phyloP scores from a whole-genome alignment of 2,888 invertebrate species.

The Drosophila neotestacea region DNA sequence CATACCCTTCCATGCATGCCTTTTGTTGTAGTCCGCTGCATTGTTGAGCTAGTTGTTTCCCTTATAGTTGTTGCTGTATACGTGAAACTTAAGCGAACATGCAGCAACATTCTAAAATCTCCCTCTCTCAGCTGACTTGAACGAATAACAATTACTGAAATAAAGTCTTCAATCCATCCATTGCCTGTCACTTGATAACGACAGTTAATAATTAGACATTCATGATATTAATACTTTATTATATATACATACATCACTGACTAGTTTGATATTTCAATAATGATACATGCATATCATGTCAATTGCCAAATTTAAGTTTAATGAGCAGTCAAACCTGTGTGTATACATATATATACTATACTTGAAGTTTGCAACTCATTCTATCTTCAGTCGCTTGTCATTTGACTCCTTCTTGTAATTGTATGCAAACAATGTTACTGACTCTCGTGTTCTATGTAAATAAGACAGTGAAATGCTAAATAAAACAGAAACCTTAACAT shows the following conservation, averaged over 20 bases:
- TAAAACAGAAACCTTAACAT: constrained; percentile 52
- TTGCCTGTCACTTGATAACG: neutral
- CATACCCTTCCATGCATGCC: constrained; percentile 33
- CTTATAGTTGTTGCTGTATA: constrained; percentile 46
- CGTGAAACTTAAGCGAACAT: constrained; percentile 40
- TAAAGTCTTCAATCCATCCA: constrained; percentile 4
- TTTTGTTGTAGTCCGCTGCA: constrained; percentile 43
- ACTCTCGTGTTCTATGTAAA: constrained; percentile 80
- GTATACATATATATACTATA: neutral
- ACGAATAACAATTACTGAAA: constrained; percentile 35
- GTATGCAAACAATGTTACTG: constrained; percentile 78
- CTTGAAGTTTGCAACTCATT: constrained; percentile 6
- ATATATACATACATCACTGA: neutral
- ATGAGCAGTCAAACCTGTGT: neutral
- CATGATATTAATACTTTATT: neutral
- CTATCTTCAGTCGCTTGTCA: constrained; percentile 4
- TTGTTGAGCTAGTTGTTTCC: constrained; percentile 35
- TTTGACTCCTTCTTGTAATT: constrained; percentile 57
- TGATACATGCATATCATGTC: neutral
- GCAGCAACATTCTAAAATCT: constrained; percentile 45
- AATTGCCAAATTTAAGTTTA: constrained; percentile 13
- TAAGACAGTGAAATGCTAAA: constrained; percentile 72
- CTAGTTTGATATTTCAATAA: neutral
- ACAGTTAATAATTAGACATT: neutral
- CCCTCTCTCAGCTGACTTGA: constrained; percentile 21